phyloP scores from a whole-genome alignment of 2,113 vertebrate genomes.

The Ranitomeya imitator region DNA sequence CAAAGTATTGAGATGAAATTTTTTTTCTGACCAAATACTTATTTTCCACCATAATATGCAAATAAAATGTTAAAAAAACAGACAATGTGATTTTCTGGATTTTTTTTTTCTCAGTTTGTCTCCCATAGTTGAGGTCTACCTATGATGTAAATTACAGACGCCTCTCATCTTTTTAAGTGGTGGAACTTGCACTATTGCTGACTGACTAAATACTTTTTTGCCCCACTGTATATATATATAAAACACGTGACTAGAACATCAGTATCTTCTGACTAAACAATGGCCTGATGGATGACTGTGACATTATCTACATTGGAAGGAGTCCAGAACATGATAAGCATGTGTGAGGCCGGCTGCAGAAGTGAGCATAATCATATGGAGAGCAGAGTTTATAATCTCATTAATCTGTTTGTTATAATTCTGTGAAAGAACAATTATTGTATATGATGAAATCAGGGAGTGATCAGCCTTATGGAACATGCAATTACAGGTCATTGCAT shows the following conservation, averaged over 20 bases:
- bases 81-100: too few species aligned
- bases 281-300: neutral
- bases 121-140: too few species aligned
- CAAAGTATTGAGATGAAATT: too few species aligned
- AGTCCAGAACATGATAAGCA: neutral
- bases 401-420: neutral
- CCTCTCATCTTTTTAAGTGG: too few species aligned
- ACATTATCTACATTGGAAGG: neutral
- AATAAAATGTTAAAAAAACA: too few species aligned
- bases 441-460: conserved; percentile 10
- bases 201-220: too few species aligned
- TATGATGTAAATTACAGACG: too few species aligned
- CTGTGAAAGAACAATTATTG: neutral
- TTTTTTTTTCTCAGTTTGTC: too few species aligned
- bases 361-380: neutral
- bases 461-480: neutral
- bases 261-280: neutral
- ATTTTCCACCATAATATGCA: too few species aligned
- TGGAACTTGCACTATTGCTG: too few species aligned
- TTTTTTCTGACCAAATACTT: too few species aligned
- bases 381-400: neutral
- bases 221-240: too few species aligned
- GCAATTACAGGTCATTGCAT: neutral
- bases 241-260: neutral
- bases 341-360: neutral